phyloP scores from a whole-genome alignment of 2,797 vertebrate species.

The Sebastes steindachneri region DNA sequence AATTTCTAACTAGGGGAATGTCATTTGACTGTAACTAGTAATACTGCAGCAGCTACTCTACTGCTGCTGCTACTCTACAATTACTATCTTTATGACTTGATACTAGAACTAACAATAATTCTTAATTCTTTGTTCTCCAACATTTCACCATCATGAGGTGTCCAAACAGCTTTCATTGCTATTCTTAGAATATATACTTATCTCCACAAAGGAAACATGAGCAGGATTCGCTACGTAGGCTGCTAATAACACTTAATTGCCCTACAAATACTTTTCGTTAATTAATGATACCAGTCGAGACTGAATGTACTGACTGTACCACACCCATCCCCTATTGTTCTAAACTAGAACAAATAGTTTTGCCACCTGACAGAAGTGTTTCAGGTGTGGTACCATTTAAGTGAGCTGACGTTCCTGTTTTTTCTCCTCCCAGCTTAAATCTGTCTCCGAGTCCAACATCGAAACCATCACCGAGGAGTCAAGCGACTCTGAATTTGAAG shows the following conservation, averaged over 20 bases:
- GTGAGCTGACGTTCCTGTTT: not conserved
- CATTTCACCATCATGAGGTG: not conserved
- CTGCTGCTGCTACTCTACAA: not conserved
- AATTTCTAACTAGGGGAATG: too few relatives aligned
- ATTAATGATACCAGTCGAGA: not conserved
- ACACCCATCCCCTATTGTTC: not conserved
- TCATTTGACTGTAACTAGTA: not conserved
- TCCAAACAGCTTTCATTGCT: not conserved
- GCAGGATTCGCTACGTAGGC: accelerated
- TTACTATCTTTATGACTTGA: not conserved
- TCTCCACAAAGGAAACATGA: not conserved
- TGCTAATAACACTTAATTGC: not conserved
- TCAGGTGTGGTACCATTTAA: not conserved
- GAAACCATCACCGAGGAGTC: accelerated
- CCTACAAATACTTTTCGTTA: not conserved
- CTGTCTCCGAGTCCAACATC: not conserved
- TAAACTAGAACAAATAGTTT: not conserved
- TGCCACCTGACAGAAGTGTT: not conserved
- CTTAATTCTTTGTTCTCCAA: not conserved
- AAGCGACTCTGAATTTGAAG: not conserved
- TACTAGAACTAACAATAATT: not conserved
- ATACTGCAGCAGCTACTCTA: not conserved
- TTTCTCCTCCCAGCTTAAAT: not conserved
- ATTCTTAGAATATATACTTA: not conserved
- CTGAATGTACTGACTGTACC: not conserved